phyloP scores from a whole-genome alignment of 2,113 vertebrate species.

The Brachyistius frenatus region DNA sequence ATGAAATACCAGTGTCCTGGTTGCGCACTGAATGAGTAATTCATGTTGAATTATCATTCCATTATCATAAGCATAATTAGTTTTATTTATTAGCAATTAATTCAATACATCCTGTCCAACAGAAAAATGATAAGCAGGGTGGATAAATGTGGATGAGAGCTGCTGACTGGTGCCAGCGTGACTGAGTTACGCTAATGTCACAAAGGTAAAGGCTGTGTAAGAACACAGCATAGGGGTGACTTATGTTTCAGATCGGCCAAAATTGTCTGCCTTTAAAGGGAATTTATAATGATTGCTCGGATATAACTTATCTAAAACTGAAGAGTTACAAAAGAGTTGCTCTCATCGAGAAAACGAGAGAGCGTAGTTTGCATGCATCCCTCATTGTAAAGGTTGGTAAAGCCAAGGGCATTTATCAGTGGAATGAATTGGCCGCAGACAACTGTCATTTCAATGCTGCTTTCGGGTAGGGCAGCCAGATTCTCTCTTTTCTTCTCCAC shows the following conservation, averaged over 20 bases:
- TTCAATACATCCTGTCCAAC: constrained; percentile 42
- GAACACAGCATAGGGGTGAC: constrained; percentile 34
- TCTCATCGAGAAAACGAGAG: constrained; percentile 15
- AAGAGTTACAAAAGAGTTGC: constrained; percentile 31
- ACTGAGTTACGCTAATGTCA: constrained; percentile 44
- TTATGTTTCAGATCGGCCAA: constrained; percentile 38
- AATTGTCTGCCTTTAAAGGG: constrained; percentile 17
- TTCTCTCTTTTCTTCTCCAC: constrained; percentile 31
- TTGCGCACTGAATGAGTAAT: constrained; percentile 63
- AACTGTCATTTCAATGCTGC: constrained; percentile 67
- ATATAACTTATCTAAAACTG: constrained; percentile 48
- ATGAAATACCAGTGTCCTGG: constrained; percentile 53
- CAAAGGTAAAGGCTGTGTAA: constrained; percentile 49
- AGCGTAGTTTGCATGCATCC: constrained; percentile 37
- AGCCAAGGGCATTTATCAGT: constrained; percentile 74
- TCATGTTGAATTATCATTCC: constrained; percentile 66
- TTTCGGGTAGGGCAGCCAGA: constrained; percentile 61
- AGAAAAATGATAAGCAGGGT: constrained; percentile 50
- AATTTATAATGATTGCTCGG: constrained; percentile 22
- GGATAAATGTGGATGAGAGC: constrained; percentile 31
- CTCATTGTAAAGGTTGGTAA: constrained; percentile 64
- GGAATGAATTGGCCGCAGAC: constrained; percentile 70
- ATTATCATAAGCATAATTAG: constrained; percentile 73
- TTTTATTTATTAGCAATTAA: constrained; percentile 77
- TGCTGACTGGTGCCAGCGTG: constrained; percentile 36